Evolutionary conservation across 2,113 vertebrate genomes (phyloP), one percentile per base, ranked within the genome.

Genomic region (Oncorhynchus mykiss): DNA sequence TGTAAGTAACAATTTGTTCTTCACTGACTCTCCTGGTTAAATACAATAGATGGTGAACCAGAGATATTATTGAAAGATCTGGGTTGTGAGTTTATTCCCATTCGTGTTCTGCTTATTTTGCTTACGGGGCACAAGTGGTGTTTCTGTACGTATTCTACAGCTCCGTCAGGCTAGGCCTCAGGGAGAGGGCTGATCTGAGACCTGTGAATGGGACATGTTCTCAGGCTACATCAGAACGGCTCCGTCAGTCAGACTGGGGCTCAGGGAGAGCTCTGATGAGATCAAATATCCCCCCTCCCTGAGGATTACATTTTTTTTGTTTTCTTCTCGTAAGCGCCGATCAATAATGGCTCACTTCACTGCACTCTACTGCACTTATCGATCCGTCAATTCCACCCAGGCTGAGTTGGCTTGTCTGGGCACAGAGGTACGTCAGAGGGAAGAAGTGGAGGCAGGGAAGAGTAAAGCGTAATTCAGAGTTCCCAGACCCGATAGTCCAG

Each of bases 291-390:
- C 74, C 29, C 22, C 64, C 71, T 22, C 57, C 51, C 80, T 49
- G 25, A 51, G 67, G 71, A 72, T 65, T 66, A 71, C 22, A 20
- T 65, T 81, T 76, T 59, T 59, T 76, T 59, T 51, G 1, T 31
- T 31, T 5, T 76, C 7, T 39, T 78, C 77, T 73, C 7, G 64
- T 77, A 48, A 75, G 71, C 77, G 65, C 14, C 4, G 69, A 87
- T 89, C 81, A 70, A 86, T 89, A 84, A 64, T 4, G 49, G 70
- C 79, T 79, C 49, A 25, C 72, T 76, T 79, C 76, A 72, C 79
- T 71, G 79, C 83, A 67, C 70, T 77, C 80, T 75, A 73, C 79
- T 72, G 80, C 83, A 69, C 29, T 85, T 86, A 83, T 39, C 49
- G 80, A 88, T 84, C 80, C 64, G 51, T 75, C 77, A 8, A 25